phyloP scores from a whole-genome alignment of 2,888 invertebrate genomes.

The Andrena chrysosceles region DNA sequence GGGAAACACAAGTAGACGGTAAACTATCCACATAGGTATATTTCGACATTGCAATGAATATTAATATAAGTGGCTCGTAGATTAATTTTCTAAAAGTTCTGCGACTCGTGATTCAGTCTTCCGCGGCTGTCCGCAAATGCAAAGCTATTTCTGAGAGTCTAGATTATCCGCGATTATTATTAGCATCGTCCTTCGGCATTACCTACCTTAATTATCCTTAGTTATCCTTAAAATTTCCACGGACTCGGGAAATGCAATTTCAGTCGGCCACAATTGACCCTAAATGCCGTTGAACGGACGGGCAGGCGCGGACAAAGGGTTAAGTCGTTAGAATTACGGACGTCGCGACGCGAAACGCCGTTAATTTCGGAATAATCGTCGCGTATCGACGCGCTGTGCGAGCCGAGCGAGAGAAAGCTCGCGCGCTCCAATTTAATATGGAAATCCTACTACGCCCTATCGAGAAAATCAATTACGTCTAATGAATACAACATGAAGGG shows the following conservation, averaged over 20 bases:
- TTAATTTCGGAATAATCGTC: slow-evolving; percentile 76
- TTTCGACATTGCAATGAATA: not conserved
- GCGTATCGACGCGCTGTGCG: slow-evolving; percentile 59
- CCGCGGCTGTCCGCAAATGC: no score
- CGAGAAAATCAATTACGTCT: slow-evolving; percentile 81
- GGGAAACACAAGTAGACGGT: not conserved
- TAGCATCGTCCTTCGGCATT: not conserved
- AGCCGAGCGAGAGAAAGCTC: slow-evolving; percentile 35
- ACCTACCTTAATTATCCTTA: not conserved
- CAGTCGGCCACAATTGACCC: not conserved
- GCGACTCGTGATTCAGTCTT: no score
- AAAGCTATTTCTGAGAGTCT: no score
- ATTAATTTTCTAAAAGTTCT: no score
- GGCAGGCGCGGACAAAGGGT: slow-evolving; percentile 40
- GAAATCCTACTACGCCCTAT: slow-evolving; percentile 76
- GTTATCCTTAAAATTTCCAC: not conserved
- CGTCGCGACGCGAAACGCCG: slow-evolving; percentile 66
- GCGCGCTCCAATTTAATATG: slow-evolving; percentile 78
- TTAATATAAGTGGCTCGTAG: no score
- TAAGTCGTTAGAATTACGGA: slow-evolving; percentile 73
- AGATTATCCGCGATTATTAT: not conserved
- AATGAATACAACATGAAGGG: slow-evolving; percentile 81
- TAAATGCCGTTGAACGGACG: slow-evolving; percentile 38
- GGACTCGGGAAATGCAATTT: not conserved
- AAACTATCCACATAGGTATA: not conserved